Evolutionary conservation across 2,113 vertebrate species (phyloP).

Genomic region (Sapajus apella): DNA sequence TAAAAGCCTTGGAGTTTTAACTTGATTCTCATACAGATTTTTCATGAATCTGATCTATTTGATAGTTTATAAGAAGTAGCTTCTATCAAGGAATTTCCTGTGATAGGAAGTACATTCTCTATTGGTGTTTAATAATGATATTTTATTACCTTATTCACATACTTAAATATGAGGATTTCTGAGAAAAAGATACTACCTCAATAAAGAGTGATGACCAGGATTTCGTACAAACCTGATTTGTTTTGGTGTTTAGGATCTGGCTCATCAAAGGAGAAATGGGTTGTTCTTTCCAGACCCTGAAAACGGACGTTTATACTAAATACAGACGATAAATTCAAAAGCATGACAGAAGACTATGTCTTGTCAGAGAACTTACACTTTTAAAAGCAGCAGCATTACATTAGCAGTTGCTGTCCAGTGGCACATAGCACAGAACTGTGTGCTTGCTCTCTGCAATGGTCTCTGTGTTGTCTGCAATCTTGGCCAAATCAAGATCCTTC

Average conservation of each 20-base stretch:
- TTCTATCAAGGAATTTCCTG: background rate
- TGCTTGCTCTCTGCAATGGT: background rate
- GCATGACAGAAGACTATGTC: background rate
- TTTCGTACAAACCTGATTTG: background rate
- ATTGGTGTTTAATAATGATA: background rate
- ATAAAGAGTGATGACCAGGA: background rate
- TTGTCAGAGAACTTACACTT: background rate
- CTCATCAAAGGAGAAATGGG: slow-evolving; percentile 18
- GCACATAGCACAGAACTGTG: background rate
- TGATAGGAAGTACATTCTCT: background rate
- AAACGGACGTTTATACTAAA: background rate
- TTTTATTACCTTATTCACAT: background rate
- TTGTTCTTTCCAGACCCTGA: background rate
- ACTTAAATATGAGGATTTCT: slow-evolving; percentile 17
- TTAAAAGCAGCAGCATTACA: background rate
- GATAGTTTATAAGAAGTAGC: background rate
- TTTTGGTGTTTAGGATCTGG: slow-evolving; percentile 31
- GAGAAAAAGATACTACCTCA: background rate
- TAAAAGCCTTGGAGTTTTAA: slow-evolving; percentile 12
- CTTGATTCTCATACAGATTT: background rate
- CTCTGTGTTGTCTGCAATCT: background rate
- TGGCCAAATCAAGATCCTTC: background rate
- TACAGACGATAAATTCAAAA: background rate
- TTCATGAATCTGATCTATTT: background rate
- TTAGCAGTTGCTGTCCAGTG: background rate